Conservation (phyloP, 64 coral and sea anemone genomes). For the Dendrophyllia cribrosa region DNA sequence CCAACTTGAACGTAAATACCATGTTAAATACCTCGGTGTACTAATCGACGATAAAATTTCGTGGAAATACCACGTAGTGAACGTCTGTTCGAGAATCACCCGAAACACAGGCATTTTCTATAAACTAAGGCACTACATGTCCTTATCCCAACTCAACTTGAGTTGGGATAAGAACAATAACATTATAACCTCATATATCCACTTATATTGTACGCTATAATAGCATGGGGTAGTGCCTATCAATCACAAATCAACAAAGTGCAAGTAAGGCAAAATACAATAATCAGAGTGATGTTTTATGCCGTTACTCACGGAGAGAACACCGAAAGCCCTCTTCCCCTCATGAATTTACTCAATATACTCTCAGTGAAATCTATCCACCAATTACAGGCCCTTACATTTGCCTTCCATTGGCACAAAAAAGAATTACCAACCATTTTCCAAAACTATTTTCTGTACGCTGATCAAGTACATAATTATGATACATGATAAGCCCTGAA, state of each 20-base stretch:
- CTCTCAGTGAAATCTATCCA: constrained; percentile 12
- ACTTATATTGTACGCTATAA: no score
- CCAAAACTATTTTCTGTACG: constrained; percentile 51
- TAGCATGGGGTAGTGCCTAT: constrained; percentile 25
- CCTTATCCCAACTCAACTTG: no score
- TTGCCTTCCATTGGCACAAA: constrained; percentile 27
- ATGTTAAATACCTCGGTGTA: no score
- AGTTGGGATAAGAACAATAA: no score
- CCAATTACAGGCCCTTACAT: constrained; percentile 49
- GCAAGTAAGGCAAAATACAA: constrained; percentile 49
- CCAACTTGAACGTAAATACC: no score
- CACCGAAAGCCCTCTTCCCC: constrained; percentile 33
- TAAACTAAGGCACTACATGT: no score
- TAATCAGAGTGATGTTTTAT: not conserved
- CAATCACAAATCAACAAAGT: constrained; percentile 34
- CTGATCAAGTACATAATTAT: constrained; percentile 41
- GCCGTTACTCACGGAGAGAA: constrained; percentile 18
- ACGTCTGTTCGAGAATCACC: no score
- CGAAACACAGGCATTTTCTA: no score
- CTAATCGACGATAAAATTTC: no score
- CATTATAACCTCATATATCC: no score
- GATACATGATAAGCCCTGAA: constrained; percentile 21
- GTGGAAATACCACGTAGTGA: no score
- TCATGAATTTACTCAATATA: constrained; percentile 34
- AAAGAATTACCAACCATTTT: constrained; percentile 29